Conservation (phyloP, 1,140 invertebrate species). For the Pemphigus obesinymphae region DNA sequence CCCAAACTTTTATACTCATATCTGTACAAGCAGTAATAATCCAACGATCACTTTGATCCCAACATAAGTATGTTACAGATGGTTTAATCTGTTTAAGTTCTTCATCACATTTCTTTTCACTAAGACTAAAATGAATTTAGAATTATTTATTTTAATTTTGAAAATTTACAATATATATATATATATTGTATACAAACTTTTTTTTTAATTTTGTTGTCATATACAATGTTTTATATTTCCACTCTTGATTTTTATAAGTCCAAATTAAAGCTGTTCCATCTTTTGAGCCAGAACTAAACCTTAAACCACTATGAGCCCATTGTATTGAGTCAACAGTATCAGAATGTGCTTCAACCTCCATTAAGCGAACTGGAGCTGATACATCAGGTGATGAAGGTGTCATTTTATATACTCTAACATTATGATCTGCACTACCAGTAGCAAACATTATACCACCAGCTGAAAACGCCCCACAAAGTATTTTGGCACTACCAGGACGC, state of each 20-base stretch:
- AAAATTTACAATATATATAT: background rate
- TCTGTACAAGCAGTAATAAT: constrained; percentile 89
- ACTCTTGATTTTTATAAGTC: constrained; percentile 83
- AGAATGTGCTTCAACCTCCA: constrained; percentile 82
- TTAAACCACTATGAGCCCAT: constrained; percentile 79
- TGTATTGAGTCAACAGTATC: constrained; percentile 95
- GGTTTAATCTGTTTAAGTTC: constrained; percentile 57
- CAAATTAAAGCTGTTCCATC: constrained; percentile 94
- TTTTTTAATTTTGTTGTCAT: constrained; percentile 64
- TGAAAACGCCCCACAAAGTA: constrained; percentile 93
- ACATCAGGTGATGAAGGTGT: constrained; percentile 64
- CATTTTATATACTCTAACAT: constrained; percentile 86
- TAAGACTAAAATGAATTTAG: background rate
- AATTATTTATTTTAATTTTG: background rate
- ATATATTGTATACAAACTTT: constrained; percentile 47
- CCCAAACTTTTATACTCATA: constrained; percentile 83
- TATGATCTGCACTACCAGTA: constrained; percentile 88
- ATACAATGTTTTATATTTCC: constrained; percentile 71
- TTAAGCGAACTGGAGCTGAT: constrained; percentile 53
- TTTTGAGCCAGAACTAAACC: constrained; percentile 92
- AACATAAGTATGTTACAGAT: constrained; percentile 93
- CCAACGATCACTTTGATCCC: constrained; percentile 81
- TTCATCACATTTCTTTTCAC: constrained; percentile 38
- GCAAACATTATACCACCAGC: constrained; percentile 89
- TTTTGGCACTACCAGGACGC: constrained; percentile 88